A percentile compares a stretch with the other conserved stretches of the same genome.
phyloP scores from a whole-genome alignment of 2,113 vertebrate species.

The Sturnus vulgaris region DNA sequence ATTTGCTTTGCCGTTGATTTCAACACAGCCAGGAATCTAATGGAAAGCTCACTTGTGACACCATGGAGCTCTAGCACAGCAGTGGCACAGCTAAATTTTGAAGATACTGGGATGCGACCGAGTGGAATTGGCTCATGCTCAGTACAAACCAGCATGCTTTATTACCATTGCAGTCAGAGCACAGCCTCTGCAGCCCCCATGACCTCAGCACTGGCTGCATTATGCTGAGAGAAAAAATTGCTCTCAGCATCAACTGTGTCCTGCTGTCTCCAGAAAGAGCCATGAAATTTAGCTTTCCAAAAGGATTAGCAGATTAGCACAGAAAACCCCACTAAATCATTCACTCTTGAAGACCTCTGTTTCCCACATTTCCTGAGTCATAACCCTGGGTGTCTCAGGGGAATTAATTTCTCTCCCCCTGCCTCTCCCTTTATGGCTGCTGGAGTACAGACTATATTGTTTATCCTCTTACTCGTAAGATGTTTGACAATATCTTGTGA shows the following conservation, averaged over 20 bases:
- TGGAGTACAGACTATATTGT: background rate
- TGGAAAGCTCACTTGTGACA: background rate
- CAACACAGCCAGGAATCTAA: background rate
- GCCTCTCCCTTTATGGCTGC: background rate
- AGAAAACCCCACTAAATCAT: background rate
- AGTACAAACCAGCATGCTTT: background rate
- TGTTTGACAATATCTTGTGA: background rate
- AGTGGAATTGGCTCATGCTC: background rate
- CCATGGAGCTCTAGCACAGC: background rate
- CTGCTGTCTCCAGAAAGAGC: background rate
- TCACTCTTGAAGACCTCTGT: background rate
- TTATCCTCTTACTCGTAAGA: background rate
- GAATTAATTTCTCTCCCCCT: background rate
- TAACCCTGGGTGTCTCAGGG: background rate
- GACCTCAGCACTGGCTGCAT: background rate
- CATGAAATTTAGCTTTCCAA: background rate
- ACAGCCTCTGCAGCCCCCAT: background rate
- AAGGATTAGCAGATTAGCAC: background rate
- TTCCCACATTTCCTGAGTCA: background rate
- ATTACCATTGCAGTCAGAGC: background rate
- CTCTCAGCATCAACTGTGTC: conserved; percentile 5
- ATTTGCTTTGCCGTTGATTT: background rate
- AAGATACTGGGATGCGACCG: background rate
- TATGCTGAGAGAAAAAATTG: background rate
- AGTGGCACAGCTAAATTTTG: background rate